Percentiles rank a stretch among this genome's conserved stretches.
These are phyloP conservation scores for Tadarida brasiliensis DNA, from an alignment of 2,797 vertebrate species.

Conservation along the genomic window DNA sequence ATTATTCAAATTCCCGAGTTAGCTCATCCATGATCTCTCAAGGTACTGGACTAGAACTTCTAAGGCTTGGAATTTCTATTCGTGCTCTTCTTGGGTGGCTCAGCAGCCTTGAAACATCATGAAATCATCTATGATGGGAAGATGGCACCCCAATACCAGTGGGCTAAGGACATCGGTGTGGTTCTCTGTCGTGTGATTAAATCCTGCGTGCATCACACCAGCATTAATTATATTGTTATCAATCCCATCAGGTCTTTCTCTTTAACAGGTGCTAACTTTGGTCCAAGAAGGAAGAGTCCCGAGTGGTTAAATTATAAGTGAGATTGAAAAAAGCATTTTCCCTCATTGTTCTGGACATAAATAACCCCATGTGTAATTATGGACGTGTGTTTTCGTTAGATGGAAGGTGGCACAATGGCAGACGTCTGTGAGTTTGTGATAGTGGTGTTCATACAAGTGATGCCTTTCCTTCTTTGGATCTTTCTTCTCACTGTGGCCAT, in stretches of 20 bases:
- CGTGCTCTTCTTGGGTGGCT: neutral
- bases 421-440: neutral
- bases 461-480: neutral
- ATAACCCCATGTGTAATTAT: neutral
- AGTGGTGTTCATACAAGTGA: neutral
- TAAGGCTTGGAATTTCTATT: neutral
- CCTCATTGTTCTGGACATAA: neutral
- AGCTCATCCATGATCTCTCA: neutral
- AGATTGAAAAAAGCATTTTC: constrained; percentile 33
- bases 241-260: constrained; percentile 35
- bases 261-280: constrained; percentile 17
- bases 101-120: neutral
- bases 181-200: neutral
- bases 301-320: neutral
- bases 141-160: neutral
- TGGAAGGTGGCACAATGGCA: neutral
- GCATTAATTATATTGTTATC: constrained; percentile 11
- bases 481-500: neutral
- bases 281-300: constrained; percentile 44
- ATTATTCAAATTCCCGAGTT: neutral
- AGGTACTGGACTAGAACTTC: neutral
- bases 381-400: neutral
- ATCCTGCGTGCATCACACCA: neutral
- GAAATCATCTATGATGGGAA: neutral
- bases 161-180: neutral